Evolutionary conservation across 2,888 invertebrate species (phyloP).

Genomic region (Blera fallax): DNA sequence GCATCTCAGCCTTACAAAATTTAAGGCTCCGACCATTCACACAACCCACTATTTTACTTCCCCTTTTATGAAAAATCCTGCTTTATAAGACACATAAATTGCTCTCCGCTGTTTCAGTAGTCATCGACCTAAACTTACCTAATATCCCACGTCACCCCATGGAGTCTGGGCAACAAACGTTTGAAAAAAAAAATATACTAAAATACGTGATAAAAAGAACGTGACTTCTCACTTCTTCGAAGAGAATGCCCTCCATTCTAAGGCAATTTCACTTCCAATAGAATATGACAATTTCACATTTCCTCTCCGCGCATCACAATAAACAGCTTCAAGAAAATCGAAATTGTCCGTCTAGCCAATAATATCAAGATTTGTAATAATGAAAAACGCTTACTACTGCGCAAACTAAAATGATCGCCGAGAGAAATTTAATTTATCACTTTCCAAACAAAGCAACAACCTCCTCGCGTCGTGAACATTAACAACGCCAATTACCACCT

Average conservation of each 20-base stretch:
- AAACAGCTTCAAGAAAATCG: not conserved
- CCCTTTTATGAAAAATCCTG: no score
- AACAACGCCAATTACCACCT: slow-evolving; percentile 46
- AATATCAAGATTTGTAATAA: not conserved
- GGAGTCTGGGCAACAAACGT: not conserved
- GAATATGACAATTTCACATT: not conserved
- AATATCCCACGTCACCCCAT: not conserved
- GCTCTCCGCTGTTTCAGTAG: no score
- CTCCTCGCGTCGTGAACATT: not conserved
- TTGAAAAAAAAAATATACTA: not conserved
- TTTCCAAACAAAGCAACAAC: slow-evolving; percentile 16
- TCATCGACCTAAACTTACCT: not conserved
- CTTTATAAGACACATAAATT: no score
- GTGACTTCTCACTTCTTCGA: not conserved
- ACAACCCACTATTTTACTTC: not conserved
- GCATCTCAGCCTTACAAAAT: no score
- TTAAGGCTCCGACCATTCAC: no score
- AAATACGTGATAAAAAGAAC: not conserved
- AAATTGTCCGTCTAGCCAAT: not conserved
- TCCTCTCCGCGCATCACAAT: not conserved
- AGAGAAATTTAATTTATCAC: slow-evolving; percentile 34
- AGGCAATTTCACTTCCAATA: not conserved
- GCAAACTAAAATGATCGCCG: not conserved
- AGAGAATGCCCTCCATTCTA: not conserved
- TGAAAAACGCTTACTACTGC: not conserved